Conservation (phyloP, 30 jellyfish, hydroid and myxozoan species). For the Nemopilema nomurai region DNA sequence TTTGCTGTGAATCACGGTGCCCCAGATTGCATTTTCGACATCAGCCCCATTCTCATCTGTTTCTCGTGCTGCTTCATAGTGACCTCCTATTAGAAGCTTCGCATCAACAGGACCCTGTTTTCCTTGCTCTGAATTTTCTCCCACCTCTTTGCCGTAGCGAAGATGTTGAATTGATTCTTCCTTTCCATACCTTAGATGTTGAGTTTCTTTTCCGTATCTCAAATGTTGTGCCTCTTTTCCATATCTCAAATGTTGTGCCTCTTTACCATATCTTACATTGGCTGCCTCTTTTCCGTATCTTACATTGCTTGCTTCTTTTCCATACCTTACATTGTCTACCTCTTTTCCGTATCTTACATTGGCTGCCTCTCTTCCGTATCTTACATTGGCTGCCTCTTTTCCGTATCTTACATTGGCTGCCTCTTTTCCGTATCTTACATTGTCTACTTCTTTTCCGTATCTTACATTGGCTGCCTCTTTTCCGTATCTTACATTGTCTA, state of each 20-base stretch:
- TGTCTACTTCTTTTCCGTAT: slow-evolving; percentile 6
- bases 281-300: slow-evolving; percentile 45
- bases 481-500: neutral
- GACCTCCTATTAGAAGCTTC: neutral
- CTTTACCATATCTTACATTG: slow-evolving; percentile 9
- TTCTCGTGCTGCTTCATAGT: neutral
- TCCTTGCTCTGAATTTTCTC: neutral
- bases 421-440: slow-evolving; percentile 4
- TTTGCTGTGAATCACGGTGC: neutral
- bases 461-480: slow-evolving; percentile 12
- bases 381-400: slow-evolving; percentile 18
- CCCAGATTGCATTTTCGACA: neutral
- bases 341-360: slow-evolving; percentile 10
- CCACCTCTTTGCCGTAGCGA: slow-evolving; percentile 1
- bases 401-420: slow-evolving; percentile 31
- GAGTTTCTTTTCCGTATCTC: slow-evolving; percentile 7
- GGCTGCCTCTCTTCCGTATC: slow-evolving; percentile 26
- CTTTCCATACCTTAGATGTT: slow-evolving; percentile 3
- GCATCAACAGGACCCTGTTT: neutral
- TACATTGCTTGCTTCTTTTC: slow-evolving; percentile 35
- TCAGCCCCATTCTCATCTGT: neutral
- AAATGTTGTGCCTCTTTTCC: slow-evolving; percentile 12
- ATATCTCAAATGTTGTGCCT: slow-evolving; percentile 14
- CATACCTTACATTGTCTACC: slow-evolving; percentile 43
- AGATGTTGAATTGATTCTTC: slow-evolving; percentile 1